Percentiles rank a stretch among this genome's conserved stretches.
Conservation (phyloP, 2,797 vertebrate species). For the Phoxinus dragarum region DNA sequence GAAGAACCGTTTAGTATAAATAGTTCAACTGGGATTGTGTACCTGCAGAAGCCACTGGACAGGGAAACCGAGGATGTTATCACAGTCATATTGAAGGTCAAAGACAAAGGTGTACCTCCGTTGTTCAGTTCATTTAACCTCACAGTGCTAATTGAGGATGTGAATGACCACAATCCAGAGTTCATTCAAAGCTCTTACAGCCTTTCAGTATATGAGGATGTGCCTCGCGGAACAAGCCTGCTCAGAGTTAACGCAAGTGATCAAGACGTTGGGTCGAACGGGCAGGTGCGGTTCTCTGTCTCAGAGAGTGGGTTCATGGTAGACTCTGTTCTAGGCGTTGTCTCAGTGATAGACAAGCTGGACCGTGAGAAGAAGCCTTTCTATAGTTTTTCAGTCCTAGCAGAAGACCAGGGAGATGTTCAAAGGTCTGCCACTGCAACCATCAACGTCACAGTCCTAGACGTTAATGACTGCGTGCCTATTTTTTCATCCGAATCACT, state of each 20-base stretch:
- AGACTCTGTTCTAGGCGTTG: slow-evolving; percentile 72
- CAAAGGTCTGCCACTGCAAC: slow-evolving; percentile 70
- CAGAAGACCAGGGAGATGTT: slow-evolving; percentile 69
- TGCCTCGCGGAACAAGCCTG: slow-evolving; percentile 70
- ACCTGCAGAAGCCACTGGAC: slow-evolving; percentile 73
- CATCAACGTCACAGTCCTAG: slow-evolving; percentile 72
- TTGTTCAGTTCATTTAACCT: slow-evolving; percentile 68
- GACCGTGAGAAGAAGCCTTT: slow-evolving; percentile 75
- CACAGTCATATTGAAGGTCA: slow-evolving; percentile 68
- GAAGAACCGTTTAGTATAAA: slow-evolving; percentile 69
- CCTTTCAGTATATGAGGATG: slow-evolving; percentile 71
- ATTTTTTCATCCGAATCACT: slow-evolving; percentile 69
- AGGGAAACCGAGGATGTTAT: slow-evolving; percentile 71
- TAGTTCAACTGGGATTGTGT: slow-evolving; percentile 69
- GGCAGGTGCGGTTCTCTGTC: slow-evolving; percentile 71
- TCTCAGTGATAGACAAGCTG: slow-evolving; percentile 71
- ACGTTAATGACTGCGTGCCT: slow-evolving; percentile 78
- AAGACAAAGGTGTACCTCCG: slow-evolving; percentile 72
- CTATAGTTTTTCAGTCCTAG: slow-evolving; percentile 70
- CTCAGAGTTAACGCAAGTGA: slow-evolving; percentile 72
- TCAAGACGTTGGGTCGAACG: slow-evolving; percentile 73
- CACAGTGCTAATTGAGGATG: slow-evolving; percentile 74
- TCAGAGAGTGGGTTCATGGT: slow-evolving; percentile 69
- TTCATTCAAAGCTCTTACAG: slow-evolving; percentile 71
- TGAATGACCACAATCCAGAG: slow-evolving; percentile 77